These are phyloP conservation scores for Delia radicum DNA, from an alignment of 1,140 invertebrate genomes.

Conservation along the genomic window DNA sequence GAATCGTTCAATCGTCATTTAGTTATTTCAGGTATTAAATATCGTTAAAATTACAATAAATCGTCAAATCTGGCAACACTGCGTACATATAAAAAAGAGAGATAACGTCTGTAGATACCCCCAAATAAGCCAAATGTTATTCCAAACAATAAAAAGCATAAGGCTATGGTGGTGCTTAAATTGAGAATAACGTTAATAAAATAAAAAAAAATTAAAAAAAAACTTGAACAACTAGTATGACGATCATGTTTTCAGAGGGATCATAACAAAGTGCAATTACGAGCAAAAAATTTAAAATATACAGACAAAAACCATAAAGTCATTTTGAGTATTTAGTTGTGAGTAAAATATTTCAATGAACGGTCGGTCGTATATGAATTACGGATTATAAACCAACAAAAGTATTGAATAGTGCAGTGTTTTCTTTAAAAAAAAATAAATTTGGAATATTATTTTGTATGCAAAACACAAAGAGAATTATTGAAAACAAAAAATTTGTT, in stretches of 20 bases:
- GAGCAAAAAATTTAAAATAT: neutral
- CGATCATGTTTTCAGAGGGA: neutral
- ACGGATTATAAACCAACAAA: neutral
- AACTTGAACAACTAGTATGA: constrained; percentile 1
- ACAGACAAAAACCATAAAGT: neutral
- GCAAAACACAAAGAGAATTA: neutral
- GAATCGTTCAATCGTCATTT: too few relatives aligned
- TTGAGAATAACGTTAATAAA: neutral
- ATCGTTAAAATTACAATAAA: too few relatives aligned
- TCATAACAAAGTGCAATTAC: neutral
- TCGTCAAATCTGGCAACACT: too few relatives aligned
- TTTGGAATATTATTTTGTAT: neutral
- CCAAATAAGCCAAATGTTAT: too few relatives aligned
- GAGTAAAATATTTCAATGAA: neutral
- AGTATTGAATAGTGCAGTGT: neutral
- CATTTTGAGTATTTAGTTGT: neutral
- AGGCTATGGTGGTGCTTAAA: too few relatives aligned
- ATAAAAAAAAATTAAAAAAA: neutral
- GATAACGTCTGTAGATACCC: too few relatives aligned
- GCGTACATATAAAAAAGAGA: too few relatives aligned
- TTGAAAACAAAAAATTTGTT: neutral
- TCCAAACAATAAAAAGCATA: too few relatives aligned
- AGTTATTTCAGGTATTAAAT: too few relatives aligned
- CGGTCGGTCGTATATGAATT: neutral
- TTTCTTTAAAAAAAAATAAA: neutral